These are phyloP conservation scores for Listrodromus nycthemerus DNA, from an alignment of 2,888 invertebrate species.

Conservation along the genomic window DNA sequence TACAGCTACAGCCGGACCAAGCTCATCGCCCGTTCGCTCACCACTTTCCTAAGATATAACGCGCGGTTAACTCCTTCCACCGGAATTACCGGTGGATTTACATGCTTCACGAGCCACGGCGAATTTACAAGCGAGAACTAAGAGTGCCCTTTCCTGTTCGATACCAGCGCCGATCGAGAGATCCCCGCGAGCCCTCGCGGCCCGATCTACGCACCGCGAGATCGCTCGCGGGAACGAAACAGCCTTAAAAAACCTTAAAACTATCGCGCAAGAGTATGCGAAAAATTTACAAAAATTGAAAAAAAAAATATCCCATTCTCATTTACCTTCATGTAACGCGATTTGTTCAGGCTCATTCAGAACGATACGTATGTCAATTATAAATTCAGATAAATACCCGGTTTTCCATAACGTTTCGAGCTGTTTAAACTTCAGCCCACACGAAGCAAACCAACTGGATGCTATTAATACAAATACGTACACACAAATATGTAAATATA, in stretches of 20 bases:
- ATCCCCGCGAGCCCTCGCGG: slow-evolving; percentile 61
- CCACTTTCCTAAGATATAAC: slow-evolving; percentile 49
- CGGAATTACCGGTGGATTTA: slow-evolving; percentile 82
- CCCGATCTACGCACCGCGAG: slow-evolving; percentile 18
- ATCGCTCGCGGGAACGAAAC: slow-evolving; percentile 33
- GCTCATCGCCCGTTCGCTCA: slow-evolving; percentile 30
- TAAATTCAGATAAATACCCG: too few species aligned
- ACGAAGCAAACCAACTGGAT: background rate
- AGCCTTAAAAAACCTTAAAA: slow-evolving; percentile 18
- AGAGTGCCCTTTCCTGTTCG: slow-evolving; percentile 83
- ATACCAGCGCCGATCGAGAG: slow-evolving; percentile 70
- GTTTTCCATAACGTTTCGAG: too few species aligned
- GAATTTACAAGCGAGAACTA: slow-evolving; percentile 81
- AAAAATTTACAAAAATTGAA: background rate
- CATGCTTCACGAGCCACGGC: slow-evolving; percentile 75
- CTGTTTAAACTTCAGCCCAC: background rate
- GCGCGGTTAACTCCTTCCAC: slow-evolving; percentile 74
- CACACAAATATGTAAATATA: background rate
- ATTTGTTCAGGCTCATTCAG: background rate
- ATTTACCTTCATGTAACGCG: background rate
- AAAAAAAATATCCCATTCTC: background rate
- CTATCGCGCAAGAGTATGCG: background rate
- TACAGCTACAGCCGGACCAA: slow-evolving; percentile 11
- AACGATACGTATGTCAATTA: background rate
- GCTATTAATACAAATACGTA: background rate